Evolutionary conservation across 1,140 invertebrate species (phyloP), one percentile per base, ranked within the genome.

Genomic region (Aculops lycopersici): DNA sequence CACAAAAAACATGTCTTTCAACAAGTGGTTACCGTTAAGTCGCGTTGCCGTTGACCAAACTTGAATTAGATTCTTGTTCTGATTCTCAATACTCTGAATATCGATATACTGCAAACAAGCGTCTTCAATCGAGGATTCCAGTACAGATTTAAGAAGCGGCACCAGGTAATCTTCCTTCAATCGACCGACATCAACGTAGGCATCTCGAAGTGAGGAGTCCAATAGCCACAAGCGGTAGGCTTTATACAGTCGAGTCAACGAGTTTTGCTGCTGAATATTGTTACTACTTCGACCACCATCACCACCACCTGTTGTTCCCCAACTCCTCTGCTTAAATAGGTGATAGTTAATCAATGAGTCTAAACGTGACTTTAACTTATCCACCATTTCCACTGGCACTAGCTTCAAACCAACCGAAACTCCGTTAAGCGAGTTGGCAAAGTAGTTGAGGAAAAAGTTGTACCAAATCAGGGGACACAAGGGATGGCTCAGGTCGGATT

Each of bases 121-220:
- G 13, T 15, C 35, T 4, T 39, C 38, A n/a, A n/a, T n/a, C 2
- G n/a, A n/a, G 12, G 20, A 20, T 8, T 17, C 31, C 17, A 47
- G 17, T 0, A 45, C 35, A 18, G 17, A 39, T 35, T 46, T 47
- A 2, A 47, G 35, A 16, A 47, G 18, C 14, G 44, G 36, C 18
- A 36, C 19, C 14, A 35, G 31, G 42, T 45, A 46, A 35, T 47
- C 20, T 17, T 21, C 36, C 17, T 35, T n/a, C 2, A 46, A 39
- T 19, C 40, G 39, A 35, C 42, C 41, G 17, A 47, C 3, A 40
- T 45, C 38, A 24, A 46, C 43, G 38, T 35, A 47, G 18, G 37
- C 35, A 16, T 40, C 38, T 21, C 42, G 43, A 15, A 47, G 35
- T 16, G 39, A 40, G 19, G 12, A 12, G 41, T 47, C 45, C 20